Evolutionary conservation across 1,140 invertebrate genomes (phyloP).

Genomic region (Cataglyphis hispanica): DNA sequence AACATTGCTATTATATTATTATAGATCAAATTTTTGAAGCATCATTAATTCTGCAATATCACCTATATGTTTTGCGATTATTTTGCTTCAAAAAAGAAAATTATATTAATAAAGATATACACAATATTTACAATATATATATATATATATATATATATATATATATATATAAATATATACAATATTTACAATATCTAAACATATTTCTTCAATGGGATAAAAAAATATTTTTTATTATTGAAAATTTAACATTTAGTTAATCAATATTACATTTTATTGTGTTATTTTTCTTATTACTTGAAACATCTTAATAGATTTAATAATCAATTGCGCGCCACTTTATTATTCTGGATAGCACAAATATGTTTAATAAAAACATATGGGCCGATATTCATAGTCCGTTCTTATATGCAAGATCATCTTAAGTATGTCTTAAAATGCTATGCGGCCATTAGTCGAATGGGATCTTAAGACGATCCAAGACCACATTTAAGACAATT

Average conservation of each 20-base stretch:
- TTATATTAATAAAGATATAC: not conserved
- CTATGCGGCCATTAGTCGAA: too few species aligned
- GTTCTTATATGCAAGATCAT: too few species aligned
- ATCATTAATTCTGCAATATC: not conserved
- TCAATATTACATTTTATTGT: not conserved
- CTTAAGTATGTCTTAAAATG: too few species aligned
- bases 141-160: too few species aligned
- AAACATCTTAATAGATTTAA: not conserved
- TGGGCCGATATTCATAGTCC: too few species aligned
- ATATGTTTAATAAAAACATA: slow-evolving; percentile 44
- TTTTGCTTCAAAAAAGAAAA: not conserved
- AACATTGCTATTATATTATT: not conserved
- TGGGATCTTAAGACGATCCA: too few species aligned
- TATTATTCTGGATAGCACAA: not conserved
- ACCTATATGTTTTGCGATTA: not conserved
- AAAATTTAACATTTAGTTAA: slow-evolving; percentile 6
- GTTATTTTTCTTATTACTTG: not conserved
- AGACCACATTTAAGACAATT: too few species aligned
- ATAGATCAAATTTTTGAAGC: not conserved
- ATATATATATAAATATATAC: not conserved
- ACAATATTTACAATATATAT: not conserved
- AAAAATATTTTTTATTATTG: not conserved
- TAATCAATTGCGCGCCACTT: not conserved
- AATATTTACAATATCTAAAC: not conserved
- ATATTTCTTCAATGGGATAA: not conserved